Evolutionary conservation across 2,797 vertebrate genomes (phyloP).

Genomic region (Argyrosomus regius): DNA sequence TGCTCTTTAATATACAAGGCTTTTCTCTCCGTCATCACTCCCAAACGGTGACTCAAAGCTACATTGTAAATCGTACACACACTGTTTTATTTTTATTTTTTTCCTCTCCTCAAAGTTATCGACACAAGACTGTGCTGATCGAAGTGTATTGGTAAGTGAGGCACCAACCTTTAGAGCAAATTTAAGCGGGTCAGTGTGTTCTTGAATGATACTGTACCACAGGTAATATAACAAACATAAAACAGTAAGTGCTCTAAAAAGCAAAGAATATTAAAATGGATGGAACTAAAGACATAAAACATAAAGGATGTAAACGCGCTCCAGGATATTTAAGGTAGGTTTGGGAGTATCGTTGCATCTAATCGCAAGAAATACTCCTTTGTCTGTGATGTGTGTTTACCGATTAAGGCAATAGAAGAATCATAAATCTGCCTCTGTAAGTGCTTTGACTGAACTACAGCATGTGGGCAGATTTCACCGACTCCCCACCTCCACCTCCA

Average conservation of each 20-base stretch:
- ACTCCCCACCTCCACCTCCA: background rate
- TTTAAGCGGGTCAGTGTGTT: slow-evolving; percentile 39
- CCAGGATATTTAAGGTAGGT: slow-evolving; percentile 52
- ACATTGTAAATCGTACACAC: slow-evolving; percentile 43
- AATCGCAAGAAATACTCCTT: slow-evolving; percentile 47
- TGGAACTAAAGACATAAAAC: slow-evolving; percentile 48
- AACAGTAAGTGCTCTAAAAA: slow-evolving; percentile 74
- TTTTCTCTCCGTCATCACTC: slow-evolving; percentile 51
- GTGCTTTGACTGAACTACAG: slow-evolving; percentile 61
- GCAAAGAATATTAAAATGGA: slow-evolving; percentile 52
- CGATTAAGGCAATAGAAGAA: slow-evolving; percentile 63
- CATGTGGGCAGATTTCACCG: slow-evolving; percentile 41
- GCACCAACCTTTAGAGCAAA: slow-evolving; percentile 43
- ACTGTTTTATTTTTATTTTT: background rate
- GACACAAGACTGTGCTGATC: slow-evolving; percentile 58
- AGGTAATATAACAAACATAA: slow-evolving; percentile 46
- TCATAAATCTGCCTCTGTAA: slow-evolving; percentile 65
- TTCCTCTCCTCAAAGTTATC: slow-evolving; percentile 21
- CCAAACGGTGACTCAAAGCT: slow-evolving; percentile 52
- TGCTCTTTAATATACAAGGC: slow-evolving; percentile 63
- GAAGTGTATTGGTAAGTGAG: slow-evolving; percentile 39
- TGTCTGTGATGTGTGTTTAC: slow-evolving; percentile 42
- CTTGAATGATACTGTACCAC: slow-evolving; percentile 38
- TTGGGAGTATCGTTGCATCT: slow-evolving; percentile 33
- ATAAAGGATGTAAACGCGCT: slow-evolving; percentile 75